Evolutionary conservation across 2,797 vertebrate species (phyloP), one percentile per base, ranked within the genome.

Genomic region (Silurus aristotelis): DNA sequence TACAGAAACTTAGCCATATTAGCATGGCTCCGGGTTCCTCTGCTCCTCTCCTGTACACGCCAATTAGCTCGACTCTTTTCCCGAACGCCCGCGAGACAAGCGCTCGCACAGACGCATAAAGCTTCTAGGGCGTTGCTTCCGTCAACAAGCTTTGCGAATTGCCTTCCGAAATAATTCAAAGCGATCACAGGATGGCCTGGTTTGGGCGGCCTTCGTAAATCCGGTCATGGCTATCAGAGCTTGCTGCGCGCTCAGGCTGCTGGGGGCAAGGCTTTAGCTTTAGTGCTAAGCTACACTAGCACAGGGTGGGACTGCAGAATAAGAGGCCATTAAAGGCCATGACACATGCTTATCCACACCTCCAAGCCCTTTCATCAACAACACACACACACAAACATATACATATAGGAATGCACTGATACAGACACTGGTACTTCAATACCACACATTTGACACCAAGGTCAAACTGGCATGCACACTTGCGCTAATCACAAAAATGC

Each of bases 221-320:
- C 95, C 95, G 90, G 95, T 95, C 94, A 95, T 91, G 95, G 94
- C 91, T 95, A 95, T 95, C 93, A 95, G 90, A 88, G 90, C 92
- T 93, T 91, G 92, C 90, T 92, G 93, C 75, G 83, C 87, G 87
- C 90, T 88, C 89, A 91, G 93, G 91, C 89, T 92, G 94, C 94
- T 92, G 85, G 90, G 93, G 95, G 94, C 93, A 90, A 92, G 91
- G 92, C 91, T 93, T 92, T 92, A 82, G 78, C 86, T 75, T 90
- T 91, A 83, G 80, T 68, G 82, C 89, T 90, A 89, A 79, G 88
- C 91, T 86, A 89, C 66, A 85, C 91, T 89, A 87, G 90, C 91
- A 91, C 88, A 87, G 92, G 92, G 90, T 90, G 92, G 93, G 93
- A 93, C 93, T 94, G 91, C 91, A 93, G 93, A 90, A 93, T 95